phyloP scores from a whole-genome alignment of 2,797 vertebrate genomes.

The Cyprinella venusta region DNA sequence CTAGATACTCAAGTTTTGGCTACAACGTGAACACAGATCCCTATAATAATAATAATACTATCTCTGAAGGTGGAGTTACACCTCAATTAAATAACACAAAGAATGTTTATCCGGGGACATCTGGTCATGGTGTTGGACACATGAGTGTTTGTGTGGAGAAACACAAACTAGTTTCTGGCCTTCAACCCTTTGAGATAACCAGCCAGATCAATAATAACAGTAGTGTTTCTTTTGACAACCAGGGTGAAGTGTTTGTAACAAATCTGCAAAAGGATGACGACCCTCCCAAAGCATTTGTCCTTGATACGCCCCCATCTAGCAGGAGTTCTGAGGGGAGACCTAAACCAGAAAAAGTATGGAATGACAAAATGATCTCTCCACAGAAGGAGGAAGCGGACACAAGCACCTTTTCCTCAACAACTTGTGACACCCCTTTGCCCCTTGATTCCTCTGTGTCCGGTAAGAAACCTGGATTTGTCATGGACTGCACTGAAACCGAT shows the following conservation, averaged over 20 bases:
- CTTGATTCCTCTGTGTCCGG: constrained; percentile 77
- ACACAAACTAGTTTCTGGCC: constrained; percentile 81
- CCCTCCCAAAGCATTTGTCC: constrained; percentile 57
- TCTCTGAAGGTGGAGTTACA: constrained; percentile 73
- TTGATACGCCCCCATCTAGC: constrained; percentile 62
- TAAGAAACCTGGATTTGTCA: constrained; percentile 76
- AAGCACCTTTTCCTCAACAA: constrained; percentile 79
- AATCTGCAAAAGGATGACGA: constrained; percentile 72
- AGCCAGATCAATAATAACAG: constrained; percentile 77
- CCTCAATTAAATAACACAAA: constrained; percentile 62
- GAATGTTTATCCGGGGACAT: constrained; percentile 67
- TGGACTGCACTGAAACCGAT: constrained; percentile 87
- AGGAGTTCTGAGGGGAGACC: constrained; percentile 60
- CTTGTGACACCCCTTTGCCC: constrained; percentile 77
- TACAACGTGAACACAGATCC: constrained; percentile 66
- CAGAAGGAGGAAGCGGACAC: constrained; percentile 70
- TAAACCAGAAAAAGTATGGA: constrained; percentile 57
- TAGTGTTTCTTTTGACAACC: constrained; percentile 70
- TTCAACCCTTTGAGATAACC: constrained; percentile 80
- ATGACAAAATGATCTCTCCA: constrained; percentile 59
- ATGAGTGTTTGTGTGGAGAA: constrained; percentile 82
- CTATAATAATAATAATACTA: constrained; percentile 65
- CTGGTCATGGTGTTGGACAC: constrained; percentile 57
- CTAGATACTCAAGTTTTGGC: constrained; percentile 70
- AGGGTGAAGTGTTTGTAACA: constrained; percentile 69